Conservation (phyloP, 2,888 invertebrate species). For the Lasioglossum calceatum region DNA sequence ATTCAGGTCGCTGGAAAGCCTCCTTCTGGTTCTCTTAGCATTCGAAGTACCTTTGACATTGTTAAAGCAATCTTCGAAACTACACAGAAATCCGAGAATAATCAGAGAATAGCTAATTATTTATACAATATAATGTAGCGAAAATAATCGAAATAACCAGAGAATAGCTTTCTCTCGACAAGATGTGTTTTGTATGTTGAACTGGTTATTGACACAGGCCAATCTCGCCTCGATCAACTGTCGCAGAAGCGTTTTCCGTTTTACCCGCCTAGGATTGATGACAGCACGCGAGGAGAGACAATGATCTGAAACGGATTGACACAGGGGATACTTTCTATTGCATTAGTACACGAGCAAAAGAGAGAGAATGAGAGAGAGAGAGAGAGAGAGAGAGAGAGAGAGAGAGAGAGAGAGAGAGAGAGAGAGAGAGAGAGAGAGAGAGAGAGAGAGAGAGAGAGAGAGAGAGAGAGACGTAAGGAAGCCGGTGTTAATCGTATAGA, state of each 20-base stretch:
- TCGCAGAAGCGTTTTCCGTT: neutral
- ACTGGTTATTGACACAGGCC: neutral
- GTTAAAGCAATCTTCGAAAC: neutral
- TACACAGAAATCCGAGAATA: neutral
- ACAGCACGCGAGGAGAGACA: neutral
- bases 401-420: neutral
- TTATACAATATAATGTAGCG: too few species aligned
- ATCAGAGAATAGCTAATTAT: too few species aligned
- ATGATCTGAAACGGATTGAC: conserved; percentile 3
- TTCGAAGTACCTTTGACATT: neutral
- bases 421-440: neutral
- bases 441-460: neutral
- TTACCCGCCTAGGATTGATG: neutral
- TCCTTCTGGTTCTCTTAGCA: neutral
- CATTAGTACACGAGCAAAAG: neutral
- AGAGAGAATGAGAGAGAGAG: neutral
- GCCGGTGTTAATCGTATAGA: conserved; percentile 53
- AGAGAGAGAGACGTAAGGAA: neutral
- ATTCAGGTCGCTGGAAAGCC: neutral
- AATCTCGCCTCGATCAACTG: neutral
- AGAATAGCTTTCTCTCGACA: neutral
- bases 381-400: neutral
- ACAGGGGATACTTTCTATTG: conserved; percentile 24
- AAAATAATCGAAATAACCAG: too few species aligned
- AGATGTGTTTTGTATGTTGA: neutral